Evolutionary conservation across 2,113 vertebrate genomes (phyloP).

Genomic region (Lampris incognitus): DNA sequence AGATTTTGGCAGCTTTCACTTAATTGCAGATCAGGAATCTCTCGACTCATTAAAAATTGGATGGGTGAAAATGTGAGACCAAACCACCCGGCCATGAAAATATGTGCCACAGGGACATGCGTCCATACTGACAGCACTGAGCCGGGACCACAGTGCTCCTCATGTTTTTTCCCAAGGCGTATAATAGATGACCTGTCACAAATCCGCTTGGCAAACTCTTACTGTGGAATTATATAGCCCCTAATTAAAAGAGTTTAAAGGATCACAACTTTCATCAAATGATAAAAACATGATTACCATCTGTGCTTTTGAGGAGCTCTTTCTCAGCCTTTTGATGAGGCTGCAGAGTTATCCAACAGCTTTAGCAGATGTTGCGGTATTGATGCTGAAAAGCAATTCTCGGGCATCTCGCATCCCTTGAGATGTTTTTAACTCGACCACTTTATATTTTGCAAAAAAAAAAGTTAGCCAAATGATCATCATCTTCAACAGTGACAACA

Average conservation of each 20-base stretch:
- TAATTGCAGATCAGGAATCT: slow-evolving; percentile 35
- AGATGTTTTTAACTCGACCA: slow-evolving; percentile 42
- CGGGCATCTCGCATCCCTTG: slow-evolving; percentile 45
- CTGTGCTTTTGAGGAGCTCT: slow-evolving; percentile 55
- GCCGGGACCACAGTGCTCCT: slow-evolving; percentile 16
- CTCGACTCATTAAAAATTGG: slow-evolving; percentile 46
- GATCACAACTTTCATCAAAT: slow-evolving; percentile 71
- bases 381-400: slow-evolving; percentile 57
- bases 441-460: slow-evolving; percentile 46
- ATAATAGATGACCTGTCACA: slow-evolving; percentile 56
- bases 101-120: slow-evolving; percentile 14
- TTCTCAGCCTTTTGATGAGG: slow-evolving; percentile 70
- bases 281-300: slow-evolving; percentile 74
- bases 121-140: slow-evolving; percentile 45
- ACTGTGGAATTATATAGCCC: slow-evolving; percentile 49
- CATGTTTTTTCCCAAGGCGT: slow-evolving; percentile 45
- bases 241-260: slow-evolving; percentile 67
- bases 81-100: slow-evolving; percentile 45
- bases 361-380: slow-evolving; percentile 72
- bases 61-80: slow-evolving; percentile 49
- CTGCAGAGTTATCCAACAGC: slow-evolving; percentile 61
- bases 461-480: slow-evolving; percentile 32
- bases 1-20: slow-evolving; percentile 2
- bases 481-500: slow-evolving; percentile 21
- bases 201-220: slow-evolving; percentile 53